Evolutionary conservation across 1,140 invertebrate species (phyloP), one percentile per base, ranked within the genome.

Genomic region (Ceratosolen fusciceps): DNA sequence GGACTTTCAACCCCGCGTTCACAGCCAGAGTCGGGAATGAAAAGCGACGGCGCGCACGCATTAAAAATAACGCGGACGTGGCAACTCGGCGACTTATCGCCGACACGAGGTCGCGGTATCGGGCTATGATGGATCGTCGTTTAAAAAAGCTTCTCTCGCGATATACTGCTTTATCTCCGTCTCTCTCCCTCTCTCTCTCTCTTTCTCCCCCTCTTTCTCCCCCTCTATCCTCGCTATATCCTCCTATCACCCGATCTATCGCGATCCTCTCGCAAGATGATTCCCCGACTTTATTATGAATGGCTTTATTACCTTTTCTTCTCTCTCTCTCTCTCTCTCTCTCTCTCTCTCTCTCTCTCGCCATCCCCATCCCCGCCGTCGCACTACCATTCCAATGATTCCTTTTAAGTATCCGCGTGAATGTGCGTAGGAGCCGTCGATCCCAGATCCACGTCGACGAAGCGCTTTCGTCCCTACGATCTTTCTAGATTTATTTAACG

Each of bases 221-320:
- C 29, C 68, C 21, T 47, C 47, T 37, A 12, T 47, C 5, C 68
- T 70, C 47, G 26, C 4, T 56, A 2, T 47, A 52, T 19, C n/a
- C n/a, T n/a, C n/a, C 29, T 68, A 16, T 43, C 39, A 16, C 67
- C 39, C 29, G 26, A 21, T 71, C 26, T 71, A 58, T 62, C 29
- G 29, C 49, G 52, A 52, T 52, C 49, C 21, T 19, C 21, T 19
- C 49, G 49, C 3, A 62, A 62, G 78, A 80, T 80, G 71, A 80
- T 75, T n/a, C 72, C 78, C 60, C n/a, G 73, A 80, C 54, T 80
- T 75, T 80, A 80, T 80, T 80, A 65, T 52, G 73, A 74, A 80
- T 60, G 54, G 31, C 49, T 75, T n/a, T 70, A 47, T 79, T 70
- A 58, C 77, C 29, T 8, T 56, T 68, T 68, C 68, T 34, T 10